phyloP scores from a whole-genome alignment of 2,888 invertebrate genomes.

The Sisyra nigra region DNA sequence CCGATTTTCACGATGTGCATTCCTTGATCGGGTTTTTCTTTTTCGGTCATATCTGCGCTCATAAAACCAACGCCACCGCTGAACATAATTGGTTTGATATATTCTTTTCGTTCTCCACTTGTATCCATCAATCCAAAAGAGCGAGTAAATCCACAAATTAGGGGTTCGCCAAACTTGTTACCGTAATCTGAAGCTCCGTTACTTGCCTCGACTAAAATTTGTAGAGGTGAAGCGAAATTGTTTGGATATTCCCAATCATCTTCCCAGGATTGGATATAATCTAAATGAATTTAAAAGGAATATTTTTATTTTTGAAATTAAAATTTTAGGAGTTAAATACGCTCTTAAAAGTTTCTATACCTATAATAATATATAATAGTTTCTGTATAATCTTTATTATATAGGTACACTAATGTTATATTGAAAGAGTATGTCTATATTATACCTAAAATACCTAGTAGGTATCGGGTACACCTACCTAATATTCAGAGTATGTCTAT shows the following conservation, averaged over 20 bases:
- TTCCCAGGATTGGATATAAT: constrained; percentile 80
- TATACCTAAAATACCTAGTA: no score
- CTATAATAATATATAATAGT: no score
- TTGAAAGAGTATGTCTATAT: no score
- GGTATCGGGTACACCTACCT: no score
- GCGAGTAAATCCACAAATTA: constrained; percentile 79
- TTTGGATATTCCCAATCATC: constrained; percentile 56
- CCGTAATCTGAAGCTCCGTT: constrained; percentile 98
- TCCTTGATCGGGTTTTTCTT: constrained; percentile 60
- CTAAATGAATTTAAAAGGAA: constrained; percentile 28
- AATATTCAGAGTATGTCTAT: no score
- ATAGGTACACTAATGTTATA: no score
- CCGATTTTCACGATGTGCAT: constrained; percentile 91
- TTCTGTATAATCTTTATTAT: no score
- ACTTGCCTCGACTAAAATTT: constrained; percentile 87
- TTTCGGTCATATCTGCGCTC: constrained; percentile 65
- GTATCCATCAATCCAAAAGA: constrained; percentile 68
- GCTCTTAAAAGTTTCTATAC: no score
- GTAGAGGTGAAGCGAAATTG: constrained; percentile 79
- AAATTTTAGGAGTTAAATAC: no score
- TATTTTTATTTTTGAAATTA: no score
- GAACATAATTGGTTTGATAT: constrained; percentile 98
- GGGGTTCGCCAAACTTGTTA: constrained; percentile 97
- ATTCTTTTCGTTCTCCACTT: constrained; percentile 62
- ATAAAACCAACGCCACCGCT: constrained; percentile 90